A percentile compares a stretch with the other conserved stretches of the same genome.
Conservation (phyloP, 2,888 invertebrate genomes). For the Tineola bisselliella region DNA sequence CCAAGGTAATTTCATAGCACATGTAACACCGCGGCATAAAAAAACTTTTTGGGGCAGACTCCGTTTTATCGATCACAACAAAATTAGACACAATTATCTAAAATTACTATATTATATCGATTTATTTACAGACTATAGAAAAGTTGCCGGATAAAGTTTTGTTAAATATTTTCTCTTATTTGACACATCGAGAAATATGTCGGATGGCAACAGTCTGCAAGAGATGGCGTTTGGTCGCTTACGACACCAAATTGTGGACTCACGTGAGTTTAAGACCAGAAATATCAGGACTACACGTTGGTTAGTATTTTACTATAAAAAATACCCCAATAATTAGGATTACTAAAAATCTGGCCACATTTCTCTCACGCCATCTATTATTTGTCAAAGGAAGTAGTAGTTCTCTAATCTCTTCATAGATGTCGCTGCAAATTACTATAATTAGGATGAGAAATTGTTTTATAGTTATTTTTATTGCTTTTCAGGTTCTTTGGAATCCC, state of each 20-base stretch:
- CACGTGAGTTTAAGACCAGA: constrained; percentile 96
- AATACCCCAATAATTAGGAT: background rate
- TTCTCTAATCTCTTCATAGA: background rate
- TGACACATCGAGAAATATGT: constrained; percentile 93
- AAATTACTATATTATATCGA: no score
- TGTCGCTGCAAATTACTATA: background rate
- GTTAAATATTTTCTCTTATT: constrained; percentile 91
- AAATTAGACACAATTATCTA: no score
- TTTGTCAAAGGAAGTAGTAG: constrained; percentile 8
- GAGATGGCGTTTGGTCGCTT: constrained; percentile 95
- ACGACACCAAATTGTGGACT: constrained; percentile 95
- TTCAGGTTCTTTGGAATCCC: constrained; percentile 81
- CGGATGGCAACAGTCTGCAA: constrained; percentile 94
- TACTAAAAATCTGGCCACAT: constrained; percentile 15
- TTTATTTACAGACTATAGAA: constrained; percentile 82
- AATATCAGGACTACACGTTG: constrained; percentile 93
- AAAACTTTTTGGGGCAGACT: no score
- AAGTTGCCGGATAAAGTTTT: constrained; percentile 97
- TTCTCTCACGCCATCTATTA: constrained; percentile 11
- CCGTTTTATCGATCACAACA: no score
- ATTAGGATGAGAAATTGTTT: no score
- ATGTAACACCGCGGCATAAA: no score
- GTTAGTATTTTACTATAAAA: constrained; percentile 30
- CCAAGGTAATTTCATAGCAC: no score
- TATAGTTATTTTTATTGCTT: constrained; percentile 20